Evolutionary conservation across 1,140 invertebrate species (phyloP), one percentile per base, ranked within the genome.

Genomic region (Papilio glaucus): DNA sequence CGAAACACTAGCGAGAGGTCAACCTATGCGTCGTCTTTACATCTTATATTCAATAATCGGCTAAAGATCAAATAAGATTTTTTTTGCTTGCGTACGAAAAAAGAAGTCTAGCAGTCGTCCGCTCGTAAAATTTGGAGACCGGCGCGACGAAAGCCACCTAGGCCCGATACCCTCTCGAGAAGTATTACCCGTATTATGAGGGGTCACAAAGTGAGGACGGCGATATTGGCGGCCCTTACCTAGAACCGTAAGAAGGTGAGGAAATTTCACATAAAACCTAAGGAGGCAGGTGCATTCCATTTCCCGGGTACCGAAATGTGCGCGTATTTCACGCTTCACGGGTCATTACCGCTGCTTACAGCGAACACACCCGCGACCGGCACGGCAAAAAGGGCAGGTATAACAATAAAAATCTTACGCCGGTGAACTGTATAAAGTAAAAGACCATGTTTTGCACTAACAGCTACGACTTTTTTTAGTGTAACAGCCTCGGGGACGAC

Each of bases 211-310:
- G 90, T 90, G 88, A 85, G 87, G 85, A 86, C 85, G 83, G 80
- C 84, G 83, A 89, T 92, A 90, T 92, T 88, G 90, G 85, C 85
- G 82, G 87, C 86, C 90, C 87, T 90, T 85, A 81, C 83, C 79
- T 76, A 78, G 85, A 79, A 77, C 80, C 84, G 80, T 88, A 79
- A 87, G 87, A 86, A 91, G 88, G 87, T 90, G 87, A 88, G 84
- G 84, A 86, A 89, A 91, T 76, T 89, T 86, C 87, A 80, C 90
- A 90, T 92, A 92, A 92, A 92, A 90, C 87, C 82, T 89, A 88
- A 89, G 88, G 87, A 92, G 86, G 83, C 90, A 92, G 90, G 90
- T 90, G 87, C 87, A 89, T 90, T 88, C 86, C 89, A 90, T 91
- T 91, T 87, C 77, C 78, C 78, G 78, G 86, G 86, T 80, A 84